Evolutionary conservation across 2,888 invertebrate genomes (phyloP), one percentile per base, ranked within the genome.

Genomic region (Yponomeuta plumbellus): DNA sequence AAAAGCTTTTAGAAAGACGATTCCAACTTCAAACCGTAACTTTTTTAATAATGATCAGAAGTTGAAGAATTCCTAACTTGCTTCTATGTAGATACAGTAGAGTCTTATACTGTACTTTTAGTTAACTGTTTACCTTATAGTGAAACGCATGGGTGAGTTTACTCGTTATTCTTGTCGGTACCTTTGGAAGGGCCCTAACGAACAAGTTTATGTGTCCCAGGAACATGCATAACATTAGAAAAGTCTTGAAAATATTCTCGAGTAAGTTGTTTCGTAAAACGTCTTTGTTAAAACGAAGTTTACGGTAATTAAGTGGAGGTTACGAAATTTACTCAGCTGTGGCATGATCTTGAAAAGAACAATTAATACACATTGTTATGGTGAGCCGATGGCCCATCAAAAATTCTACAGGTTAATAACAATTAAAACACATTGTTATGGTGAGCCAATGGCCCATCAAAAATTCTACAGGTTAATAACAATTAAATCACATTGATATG

Each of bases 1-100:
- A 59, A 40, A 59, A 26, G 8, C 40, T 20, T n/a, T 34, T 56
- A 11, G 59, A 21, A 40, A 44, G 58, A 22, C 59, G 34, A 40
- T 57, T 23, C 59, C 40, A 56, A 23, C 6, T 40, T 59, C n/a
- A 4, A 13, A 40, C 13, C 13, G 58, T 40, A 66, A 52, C 26
- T 61, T 59, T 66, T 61, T 61, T 61, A 44, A 66, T 59, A 61
- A 44, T 20, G 26, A 59, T 66, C 66, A 44, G 10, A 66, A 66
- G 40, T 2, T 61, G 52, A 1, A 26, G 11, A 40, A 39, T 22
- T 21, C 34, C 17, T 11, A 58, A 57, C 17, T 44, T 44, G 44
- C 5, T 26, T 44, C 17, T 11, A 44, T 17, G 11, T 44, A 44
- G 0, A 17, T 44, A 44, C 44, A 44, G 44, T 44, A 17, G 5